phyloP scores from a whole-genome alignment of 2,888 invertebrate genomes.

The Drosophila meridionalis region DNA sequence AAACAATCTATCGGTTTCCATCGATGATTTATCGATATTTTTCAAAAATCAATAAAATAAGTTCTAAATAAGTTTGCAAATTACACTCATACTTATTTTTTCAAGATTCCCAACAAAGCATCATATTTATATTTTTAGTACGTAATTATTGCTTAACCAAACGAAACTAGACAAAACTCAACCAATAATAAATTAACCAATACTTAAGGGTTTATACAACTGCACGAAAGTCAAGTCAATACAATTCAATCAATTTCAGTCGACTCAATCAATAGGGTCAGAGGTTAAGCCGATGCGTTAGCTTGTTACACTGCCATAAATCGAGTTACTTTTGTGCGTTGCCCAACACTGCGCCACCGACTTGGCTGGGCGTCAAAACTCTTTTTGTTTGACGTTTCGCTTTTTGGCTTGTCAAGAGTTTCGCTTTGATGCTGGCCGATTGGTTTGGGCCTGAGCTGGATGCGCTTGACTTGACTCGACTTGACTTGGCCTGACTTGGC shows the following conservation, averaged over 20 bases:
- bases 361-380: constrained; percentile 34
- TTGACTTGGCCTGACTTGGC: neutral
- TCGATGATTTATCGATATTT: no score
- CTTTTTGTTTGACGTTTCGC: constrained; percentile 35
- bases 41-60: no score
- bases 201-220: neutral
- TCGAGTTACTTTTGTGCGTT: constrained; percentile 23
- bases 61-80: no score
- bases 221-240: neutral
- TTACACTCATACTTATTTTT: no score
- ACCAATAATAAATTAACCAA: constrained; percentile 27
- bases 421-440: constrained; percentile 38
- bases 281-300: constrained; percentile 16
- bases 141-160: neutral
- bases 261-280: constrained; percentile 12
- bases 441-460: neutral
- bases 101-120: no score
- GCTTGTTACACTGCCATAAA: constrained; percentile 35
- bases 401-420: constrained; percentile 48
- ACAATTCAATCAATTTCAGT: constrained; percentile 34
- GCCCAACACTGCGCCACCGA: constrained; percentile 8
- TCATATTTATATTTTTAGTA: no score
- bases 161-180: neutral
- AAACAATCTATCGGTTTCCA: no score
- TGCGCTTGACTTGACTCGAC: constrained; percentile 6